These are phyloP conservation scores for Catocala nupta DNA, from an alignment of 2,888 invertebrate species.

Conservation along the genomic window DNA sequence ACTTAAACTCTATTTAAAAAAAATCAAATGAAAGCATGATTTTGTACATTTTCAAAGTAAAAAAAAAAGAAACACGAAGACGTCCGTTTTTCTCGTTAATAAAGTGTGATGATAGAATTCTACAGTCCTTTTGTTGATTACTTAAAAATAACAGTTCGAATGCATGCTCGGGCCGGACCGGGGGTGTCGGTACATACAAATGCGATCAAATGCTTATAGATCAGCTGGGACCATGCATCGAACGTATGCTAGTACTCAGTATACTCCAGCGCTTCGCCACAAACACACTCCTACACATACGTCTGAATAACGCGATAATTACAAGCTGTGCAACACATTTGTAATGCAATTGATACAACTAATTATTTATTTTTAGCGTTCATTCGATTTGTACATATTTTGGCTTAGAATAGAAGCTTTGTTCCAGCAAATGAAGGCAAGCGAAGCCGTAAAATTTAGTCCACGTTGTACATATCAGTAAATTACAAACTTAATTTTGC, in stretches of 20 bases:
- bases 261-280: slow-evolving; percentile 52
- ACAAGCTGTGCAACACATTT: slow-evolving; percentile 21
- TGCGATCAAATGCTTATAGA: slow-evolving; percentile 74
- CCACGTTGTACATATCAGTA: slow-evolving; percentile 9
- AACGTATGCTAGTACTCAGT: slow-evolving; percentile 51
- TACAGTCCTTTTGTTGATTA: slow-evolving; percentile 81
- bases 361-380: slow-evolving; percentile 16
- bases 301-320: slow-evolving; percentile 55
- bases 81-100: slow-evolving; percentile 74
- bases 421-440: slow-evolving; percentile 17
- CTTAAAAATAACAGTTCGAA: slow-evolving; percentile 82
- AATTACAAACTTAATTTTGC: slow-evolving; percentile 6
- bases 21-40: slow-evolving; percentile 84
- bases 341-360: slow-evolving; percentile 23
- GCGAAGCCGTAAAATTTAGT: slow-evolving; percentile 20
- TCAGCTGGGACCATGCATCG: slow-evolving; percentile 50
- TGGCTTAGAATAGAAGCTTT: slow-evolving; percentile 12
- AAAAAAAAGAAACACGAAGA: slow-evolving; percentile 74
- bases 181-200: slow-evolving; percentile 57
- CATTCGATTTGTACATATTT: slow-evolving; percentile 33
- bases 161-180: slow-evolving; percentile 44
- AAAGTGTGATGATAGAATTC: slow-evolving; percentile 85
- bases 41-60: slow-evolving; percentile 85
- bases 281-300: slow-evolving; percentile 48
- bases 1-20: slow-evolving; percentile 84